A percentile compares a stretch with the other conserved stretches of the same genome.
These are phyloP conservation scores for Tangara arthus DNA, from an alignment of 2,797 vertebrate species.

Conservation along the genomic window DNA sequence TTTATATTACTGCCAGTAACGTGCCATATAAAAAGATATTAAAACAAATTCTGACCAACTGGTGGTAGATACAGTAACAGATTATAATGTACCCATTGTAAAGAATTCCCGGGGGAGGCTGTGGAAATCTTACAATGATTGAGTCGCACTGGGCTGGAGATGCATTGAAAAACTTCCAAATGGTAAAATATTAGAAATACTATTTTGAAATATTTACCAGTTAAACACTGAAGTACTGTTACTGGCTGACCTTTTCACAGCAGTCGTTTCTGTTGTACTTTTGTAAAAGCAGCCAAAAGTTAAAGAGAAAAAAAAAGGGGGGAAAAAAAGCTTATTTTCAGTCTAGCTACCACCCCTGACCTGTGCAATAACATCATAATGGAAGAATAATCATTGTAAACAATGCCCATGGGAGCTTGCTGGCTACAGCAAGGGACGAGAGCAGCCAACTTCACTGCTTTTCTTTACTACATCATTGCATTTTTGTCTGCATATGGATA, in stretches of 20 bases:
- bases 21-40: conserved; percentile 71
- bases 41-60: conserved; percentile 72
- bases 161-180: conserved; percentile 76
- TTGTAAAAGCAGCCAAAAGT: conserved; percentile 70
- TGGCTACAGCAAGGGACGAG: conserved; percentile 67
- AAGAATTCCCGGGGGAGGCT: conserved; percentile 70
- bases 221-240: conserved; percentile 75
- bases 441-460: conserved; percentile 76
- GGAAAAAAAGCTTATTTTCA: conserved; percentile 69
- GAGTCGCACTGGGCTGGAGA: conserved; percentile 69
- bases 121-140: conserved; percentile 74
- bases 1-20: conserved; percentile 73
- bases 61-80: conserved; percentile 66
- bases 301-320: background rate
- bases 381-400: conserved; percentile 83
- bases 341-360: conserved; percentile 68
- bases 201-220: conserved; percentile 78
- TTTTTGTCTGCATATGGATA: conserved; percentile 82
- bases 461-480: conserved; percentile 82
- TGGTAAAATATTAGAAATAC: conserved; percentile 79
- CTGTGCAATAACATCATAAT: conserved; percentile 81
- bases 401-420: conserved; percentile 74
- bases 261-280: conserved; percentile 69
- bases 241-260: conserved; percentile 72
- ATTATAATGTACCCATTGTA: conserved; percentile 76